These are phyloP conservation scores for Onychomys torridus DNA, from an alignment of 2,797 vertebrate species.

Conservation along the genomic window DNA sequence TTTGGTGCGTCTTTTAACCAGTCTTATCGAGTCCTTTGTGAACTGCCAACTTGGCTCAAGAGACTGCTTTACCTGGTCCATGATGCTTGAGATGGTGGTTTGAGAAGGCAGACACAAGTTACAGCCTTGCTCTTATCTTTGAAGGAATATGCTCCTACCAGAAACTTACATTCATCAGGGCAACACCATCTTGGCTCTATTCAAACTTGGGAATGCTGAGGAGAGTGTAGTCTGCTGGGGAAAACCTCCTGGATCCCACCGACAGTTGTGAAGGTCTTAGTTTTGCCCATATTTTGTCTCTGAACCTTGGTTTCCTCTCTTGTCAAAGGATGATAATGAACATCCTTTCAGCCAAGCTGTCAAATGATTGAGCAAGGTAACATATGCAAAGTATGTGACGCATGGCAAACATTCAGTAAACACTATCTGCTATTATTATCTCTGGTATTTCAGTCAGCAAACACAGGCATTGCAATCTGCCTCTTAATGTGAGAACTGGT, in stretches of 20 bases:
- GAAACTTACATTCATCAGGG: constrained; percentile 50
- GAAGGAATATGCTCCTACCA: constrained; percentile 46
- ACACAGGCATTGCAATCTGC: constrained; percentile 20
- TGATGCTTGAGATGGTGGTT: constrained; percentile 75
- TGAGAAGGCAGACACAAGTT: not conserved
- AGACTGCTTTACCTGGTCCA: constrained; percentile 99
- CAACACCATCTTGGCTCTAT: not conserved
- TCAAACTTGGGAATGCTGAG: not conserved
- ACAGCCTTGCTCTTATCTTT: constrained; percentile 67
- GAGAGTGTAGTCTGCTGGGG: not conserved
- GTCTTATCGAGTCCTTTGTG: constrained; percentile 97
- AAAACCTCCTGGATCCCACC: not conserved
- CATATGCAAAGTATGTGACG: constrained; percentile 58
- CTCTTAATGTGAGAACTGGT: constrained; percentile 41
- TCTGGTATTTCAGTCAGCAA: constrained; percentile 62
- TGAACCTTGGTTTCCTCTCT: constrained; percentile 14
- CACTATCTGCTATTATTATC: constrained; percentile 19
- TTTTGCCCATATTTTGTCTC: not conserved
- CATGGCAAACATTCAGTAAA: constrained; percentile 24
- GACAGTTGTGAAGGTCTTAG: not conserved
- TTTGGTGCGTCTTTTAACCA: constrained; percentile 98
- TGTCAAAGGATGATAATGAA: not conserved
- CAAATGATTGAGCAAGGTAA: constrained; percentile 28
- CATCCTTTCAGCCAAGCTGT: constrained; percentile 10
- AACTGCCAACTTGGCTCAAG: constrained; percentile 98